phyloP scores from a whole-genome alignment of 2,797 vertebrate species.

The Neosalanx taihuensis region DNA sequence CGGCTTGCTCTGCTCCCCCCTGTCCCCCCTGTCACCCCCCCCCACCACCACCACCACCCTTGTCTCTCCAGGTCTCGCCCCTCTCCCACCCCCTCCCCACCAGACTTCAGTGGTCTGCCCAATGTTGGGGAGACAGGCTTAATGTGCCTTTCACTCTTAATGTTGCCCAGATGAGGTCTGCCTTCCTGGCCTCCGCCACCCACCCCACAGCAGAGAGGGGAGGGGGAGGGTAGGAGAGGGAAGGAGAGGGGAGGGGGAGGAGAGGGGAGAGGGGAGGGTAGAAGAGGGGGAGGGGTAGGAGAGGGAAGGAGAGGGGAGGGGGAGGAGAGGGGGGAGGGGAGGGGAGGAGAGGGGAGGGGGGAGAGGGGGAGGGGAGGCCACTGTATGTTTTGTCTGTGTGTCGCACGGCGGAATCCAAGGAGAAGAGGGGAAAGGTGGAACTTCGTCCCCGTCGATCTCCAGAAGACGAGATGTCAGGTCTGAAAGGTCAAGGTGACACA shows the following conservation, averaged over 20 bases:
- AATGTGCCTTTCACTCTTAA: slow-evolving; percentile 64
- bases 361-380: not conserved
- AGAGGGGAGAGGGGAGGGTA: not conserved
- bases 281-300: not conserved
- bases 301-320: not conserved
- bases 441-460: slow-evolving; percentile 45
- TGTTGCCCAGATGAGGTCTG: slow-evolving; percentile 61
- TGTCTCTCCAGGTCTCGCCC: slow-evolving; percentile 28
- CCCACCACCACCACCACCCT: slow-evolving; percentile 5
- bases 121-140: slow-evolving; percentile 60
- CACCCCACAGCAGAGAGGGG: slow-evolving; percentile 32
- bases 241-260: too few relatives aligned
- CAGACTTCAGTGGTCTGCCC: slow-evolving; percentile 51
- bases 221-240: slow-evolving; percentile 14
- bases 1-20: slow-evolving; percentile 17
- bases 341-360: not conserved
- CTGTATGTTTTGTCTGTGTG: slow-evolving; percentile 48
- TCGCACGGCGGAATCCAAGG: slow-evolving; percentile 43
- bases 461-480: slow-evolving; percentile 37
- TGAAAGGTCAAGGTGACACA: slow-evolving; percentile 50
- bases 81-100: not conserved
- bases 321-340: not conserved
- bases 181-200: slow-evolving; percentile 36
- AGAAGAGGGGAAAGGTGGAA: slow-evolving; percentile 11
- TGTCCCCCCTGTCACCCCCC: slow-evolving; percentile 32